Percentiles rank a stretch among this genome's conserved stretches.
These are phyloP conservation scores for Antheraea yamamai DNA, from an alignment of 2,888 invertebrate genomes.

Conservation along the genomic window DNA sequence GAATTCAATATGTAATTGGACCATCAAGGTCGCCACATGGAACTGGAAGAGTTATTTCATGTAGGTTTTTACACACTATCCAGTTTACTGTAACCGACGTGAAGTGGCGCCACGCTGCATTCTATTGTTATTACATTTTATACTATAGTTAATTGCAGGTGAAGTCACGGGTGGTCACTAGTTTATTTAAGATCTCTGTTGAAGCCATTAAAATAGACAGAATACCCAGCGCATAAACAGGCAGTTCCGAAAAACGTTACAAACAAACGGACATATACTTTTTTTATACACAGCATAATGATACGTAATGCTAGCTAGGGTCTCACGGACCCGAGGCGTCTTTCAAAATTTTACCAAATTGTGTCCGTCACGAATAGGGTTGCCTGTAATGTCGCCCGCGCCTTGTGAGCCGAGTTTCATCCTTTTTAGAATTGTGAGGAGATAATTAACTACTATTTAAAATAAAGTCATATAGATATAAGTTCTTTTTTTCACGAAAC, in stretches of 20 bases:
- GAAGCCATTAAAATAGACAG: background rate
- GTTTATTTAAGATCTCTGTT: background rate
- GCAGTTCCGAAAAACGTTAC: background rate
- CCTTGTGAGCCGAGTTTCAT: background rate
- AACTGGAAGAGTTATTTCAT: no score
- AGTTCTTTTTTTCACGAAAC: no score
- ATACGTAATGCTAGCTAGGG: slow-evolving; percentile 52
- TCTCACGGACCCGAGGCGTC: slow-evolving; percentile 40
- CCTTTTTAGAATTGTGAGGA: background rate
- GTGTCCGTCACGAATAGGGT: slow-evolving; percentile 29
- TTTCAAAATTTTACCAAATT: slow-evolving; percentile 29
- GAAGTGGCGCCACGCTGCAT: no score
- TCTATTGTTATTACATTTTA: no score
- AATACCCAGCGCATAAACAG: background rate
- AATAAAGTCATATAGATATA: no score
- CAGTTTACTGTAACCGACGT: no score
- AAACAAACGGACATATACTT: slow-evolving; percentile 49
- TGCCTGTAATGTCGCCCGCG: background rate
- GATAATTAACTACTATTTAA: no score
- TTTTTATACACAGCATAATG: slow-evolving; percentile 52
- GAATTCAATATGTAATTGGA: no score
- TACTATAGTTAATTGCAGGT: no score
- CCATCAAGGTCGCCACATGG: no score
- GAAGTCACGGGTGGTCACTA: no score
- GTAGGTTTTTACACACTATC: no score